These are phyloP conservation scores for Apantesis nais DNA, from an alignment of 2,888 invertebrate genomes.

Conservation along the genomic window DNA sequence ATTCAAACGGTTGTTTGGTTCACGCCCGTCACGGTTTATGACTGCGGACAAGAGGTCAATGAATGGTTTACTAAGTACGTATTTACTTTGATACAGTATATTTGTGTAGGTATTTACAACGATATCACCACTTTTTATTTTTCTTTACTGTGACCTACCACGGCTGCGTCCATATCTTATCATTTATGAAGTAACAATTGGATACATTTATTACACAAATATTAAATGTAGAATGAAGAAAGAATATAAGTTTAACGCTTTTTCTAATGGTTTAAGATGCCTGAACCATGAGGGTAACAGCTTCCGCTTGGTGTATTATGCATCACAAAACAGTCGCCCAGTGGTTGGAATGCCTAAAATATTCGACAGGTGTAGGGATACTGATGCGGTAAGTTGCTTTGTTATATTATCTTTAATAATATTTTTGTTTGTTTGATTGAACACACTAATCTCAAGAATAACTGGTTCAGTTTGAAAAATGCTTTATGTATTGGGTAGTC, in stretches of 20 bases:
- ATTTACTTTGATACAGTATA: not conserved
- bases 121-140: not conserved
- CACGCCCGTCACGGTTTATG: conserved; percentile 85
- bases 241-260: not conserved
- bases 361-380: conserved; percentile 64
- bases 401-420: not conserved
- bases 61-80: conserved; percentile 89
- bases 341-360: conserved; percentile 47
- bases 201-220: not conserved
- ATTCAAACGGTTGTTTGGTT: conserved; percentile 85
- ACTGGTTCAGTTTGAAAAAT: not conserved
- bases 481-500: not conserved
- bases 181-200: not conserved
- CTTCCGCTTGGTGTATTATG: conserved; percentile 87
- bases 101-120: too few relatives aligned
- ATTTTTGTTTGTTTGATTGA: not conserved
- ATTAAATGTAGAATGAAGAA: not conserved
- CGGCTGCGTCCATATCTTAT: not conserved
- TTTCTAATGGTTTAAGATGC: conserved; percentile 63
- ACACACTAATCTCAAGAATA: not conserved
- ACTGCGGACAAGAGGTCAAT: conserved; percentile 90
- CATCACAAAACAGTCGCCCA: conserved; percentile 65
- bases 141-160: not conserved
- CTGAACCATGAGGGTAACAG: conserved; percentile 76
- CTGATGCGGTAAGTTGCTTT: conserved; percentile 66